These are phyloP conservation scores for Cheilosia impressa DNA, from an alignment of 2,888 invertebrate genomes.

Conservation along the genomic window DNA sequence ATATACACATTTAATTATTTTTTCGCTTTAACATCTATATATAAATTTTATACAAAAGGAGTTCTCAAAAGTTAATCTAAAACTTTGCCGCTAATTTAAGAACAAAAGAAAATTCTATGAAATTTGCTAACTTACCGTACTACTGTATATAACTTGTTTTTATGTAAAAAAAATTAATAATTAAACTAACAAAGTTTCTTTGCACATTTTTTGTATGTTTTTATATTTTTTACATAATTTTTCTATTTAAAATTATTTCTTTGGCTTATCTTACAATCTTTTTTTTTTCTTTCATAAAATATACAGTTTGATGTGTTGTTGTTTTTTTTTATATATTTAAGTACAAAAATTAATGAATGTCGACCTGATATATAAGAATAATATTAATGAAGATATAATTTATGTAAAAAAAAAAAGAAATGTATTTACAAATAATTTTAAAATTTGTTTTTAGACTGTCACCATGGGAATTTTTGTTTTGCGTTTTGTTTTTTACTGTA, in stretches of 20 bases:
- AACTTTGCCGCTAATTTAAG: slow-evolving; percentile 25
- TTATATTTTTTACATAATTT: slow-evolving; percentile 63
- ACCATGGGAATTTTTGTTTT: slow-evolving; percentile 50
- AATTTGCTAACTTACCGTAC: slow-evolving; percentile 55
- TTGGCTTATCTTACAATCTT: slow-evolving; percentile 83
- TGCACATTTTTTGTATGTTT: slow-evolving; percentile 37
- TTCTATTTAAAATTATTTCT: slow-evolving; percentile 79
- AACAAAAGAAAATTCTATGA: slow-evolving; percentile 18
- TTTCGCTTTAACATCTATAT: slow-evolving; percentile 12
- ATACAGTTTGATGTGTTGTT: slow-evolving; percentile 77
- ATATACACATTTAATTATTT: slow-evolving; percentile 49
- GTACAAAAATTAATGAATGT: slow-evolving; percentile 76
- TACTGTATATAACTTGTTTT: slow-evolving; percentile 37
- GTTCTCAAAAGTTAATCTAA: background rate
- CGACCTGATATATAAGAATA: slow-evolving; percentile 60
- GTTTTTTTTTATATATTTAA: slow-evolving; percentile 66
- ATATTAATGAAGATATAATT: slow-evolving; percentile 36
- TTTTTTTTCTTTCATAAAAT: slow-evolving; percentile 71
- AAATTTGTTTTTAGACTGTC: slow-evolving; percentile 52
- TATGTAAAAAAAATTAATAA: slow-evolving; percentile 31
- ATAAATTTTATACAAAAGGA: slow-evolving; percentile 40
- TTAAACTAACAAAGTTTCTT: slow-evolving; percentile 43
- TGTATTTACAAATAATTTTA: slow-evolving; percentile 33
- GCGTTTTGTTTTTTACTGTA: slow-evolving; percentile 17
- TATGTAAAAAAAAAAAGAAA: slow-evolving; percentile 7